Conservation (phyloP, 2,797 vertebrate species). For the Eulemur coronatus region DNA sequence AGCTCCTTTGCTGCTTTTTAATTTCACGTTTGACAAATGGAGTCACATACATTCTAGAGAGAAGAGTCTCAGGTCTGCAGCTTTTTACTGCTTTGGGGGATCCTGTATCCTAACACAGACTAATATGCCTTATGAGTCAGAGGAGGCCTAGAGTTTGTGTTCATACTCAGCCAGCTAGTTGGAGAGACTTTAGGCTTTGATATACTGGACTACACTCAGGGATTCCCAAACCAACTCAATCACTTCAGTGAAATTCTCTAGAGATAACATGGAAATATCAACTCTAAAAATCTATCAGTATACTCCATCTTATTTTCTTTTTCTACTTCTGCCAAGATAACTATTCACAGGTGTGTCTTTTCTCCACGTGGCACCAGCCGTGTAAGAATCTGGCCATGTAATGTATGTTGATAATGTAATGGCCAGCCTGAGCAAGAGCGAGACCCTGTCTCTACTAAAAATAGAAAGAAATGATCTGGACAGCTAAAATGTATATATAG, state of each 20-base stretch:
- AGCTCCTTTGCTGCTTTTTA: not conserved
- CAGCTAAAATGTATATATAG: no score
- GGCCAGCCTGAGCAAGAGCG: no score
- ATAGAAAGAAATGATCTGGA: no score
- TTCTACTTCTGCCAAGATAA: not conserved
- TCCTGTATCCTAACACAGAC: not conserved
- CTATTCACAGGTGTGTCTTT: not conserved
- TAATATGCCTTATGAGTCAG: not conserved
- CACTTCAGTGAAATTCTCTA: not conserved
- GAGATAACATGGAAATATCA: not conserved
- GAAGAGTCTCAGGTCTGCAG: not conserved
- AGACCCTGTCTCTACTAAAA: no score
- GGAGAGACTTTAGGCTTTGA: not conserved
- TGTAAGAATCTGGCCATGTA: no score
- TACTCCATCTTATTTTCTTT: not conserved
- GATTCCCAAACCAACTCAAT: not conserved
- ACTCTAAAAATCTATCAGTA: not conserved
- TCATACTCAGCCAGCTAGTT: not conserved
- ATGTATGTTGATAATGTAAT: not conserved
- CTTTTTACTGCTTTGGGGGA: not conserved
- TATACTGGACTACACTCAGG: rapidly evolving
- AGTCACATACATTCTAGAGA: not conserved
- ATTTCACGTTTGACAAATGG: not conserved
- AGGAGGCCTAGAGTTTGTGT: not conserved
- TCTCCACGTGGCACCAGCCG: not conserved